Conservation (phyloP, 2,113 vertebrate species). For the Telmatochromis sp. region DNA sequence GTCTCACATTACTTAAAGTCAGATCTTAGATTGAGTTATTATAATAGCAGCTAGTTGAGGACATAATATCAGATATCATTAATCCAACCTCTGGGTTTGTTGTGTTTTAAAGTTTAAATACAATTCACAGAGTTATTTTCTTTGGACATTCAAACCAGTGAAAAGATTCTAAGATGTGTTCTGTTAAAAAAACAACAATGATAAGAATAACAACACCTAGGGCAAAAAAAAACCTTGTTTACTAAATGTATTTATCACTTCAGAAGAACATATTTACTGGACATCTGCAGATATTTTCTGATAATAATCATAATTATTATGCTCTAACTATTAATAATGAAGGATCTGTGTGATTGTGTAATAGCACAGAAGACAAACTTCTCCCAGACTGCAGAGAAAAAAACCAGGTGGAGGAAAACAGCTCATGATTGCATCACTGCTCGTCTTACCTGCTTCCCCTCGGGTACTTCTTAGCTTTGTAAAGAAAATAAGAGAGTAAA, state of each 20-base stretch:
- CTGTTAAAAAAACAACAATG: neutral
- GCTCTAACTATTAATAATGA: neutral
- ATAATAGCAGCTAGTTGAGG: neutral
- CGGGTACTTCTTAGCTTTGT: neutral
- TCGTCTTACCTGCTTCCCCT: constrained; percentile 18
- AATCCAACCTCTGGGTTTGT: neutral
- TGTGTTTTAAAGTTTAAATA: neutral
- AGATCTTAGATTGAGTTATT: neutral
- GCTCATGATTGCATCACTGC: constrained; percentile 15
- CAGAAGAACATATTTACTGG: neutral
- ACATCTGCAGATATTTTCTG: neutral
- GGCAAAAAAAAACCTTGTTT: fast-evolving
- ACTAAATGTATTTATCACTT: neutral
- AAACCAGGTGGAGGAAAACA: constrained; percentile 28
- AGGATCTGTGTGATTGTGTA: neutral
- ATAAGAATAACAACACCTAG: neutral
- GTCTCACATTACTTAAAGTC: neutral
- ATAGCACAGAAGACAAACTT: constrained; percentile 6
- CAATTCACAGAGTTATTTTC: neutral
- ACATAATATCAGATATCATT: neutral
- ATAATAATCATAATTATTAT: neutral
- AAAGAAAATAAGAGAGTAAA: neutral
- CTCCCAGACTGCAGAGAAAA: neutral
- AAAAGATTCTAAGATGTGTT: neutral
- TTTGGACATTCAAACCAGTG: neutral